Base-by-base conservation (phyloP, 2,797 vertebrate species). In the Fundulus diaphanus region DNA sequence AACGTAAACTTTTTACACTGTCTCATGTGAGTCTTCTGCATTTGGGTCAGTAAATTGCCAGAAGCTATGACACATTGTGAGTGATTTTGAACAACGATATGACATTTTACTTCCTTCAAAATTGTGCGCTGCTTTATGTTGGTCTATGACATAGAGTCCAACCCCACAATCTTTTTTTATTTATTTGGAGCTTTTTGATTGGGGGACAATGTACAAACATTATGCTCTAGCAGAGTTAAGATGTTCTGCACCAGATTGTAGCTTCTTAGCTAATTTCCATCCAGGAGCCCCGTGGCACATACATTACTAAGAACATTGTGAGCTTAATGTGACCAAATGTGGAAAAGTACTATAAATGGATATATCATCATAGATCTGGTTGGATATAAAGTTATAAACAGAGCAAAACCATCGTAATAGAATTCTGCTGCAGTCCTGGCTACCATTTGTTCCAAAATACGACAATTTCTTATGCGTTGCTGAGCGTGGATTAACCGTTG, bases 401-500 rank as follows among this genome's bases (percentile, higher is more conserved):
- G 76, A 74, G 84, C 57, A 59, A 77, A 82, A 69, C 31, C 70
- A 29, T 49, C 18, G 27, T 24, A 70, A 79, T 44, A 66, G 71
- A 83, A 68, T 67, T 82, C 12, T 79, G 71, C 24, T 22, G 51
- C 20, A 57, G 67, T 0, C 0, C 1, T 66, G 31, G 15, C 12
- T 74, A 2, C 51, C n/a, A 42, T 79, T 72, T 0, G 0, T 56
- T 74, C 35, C 66, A 59, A 82, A 78, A 79, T 63, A 52, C 51
- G 66, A 48, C 31, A 63, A 3, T 24, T 20, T 82, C 79, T 61
- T 67, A 59, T 77, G 78, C 49, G 74, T 72, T 54, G 29, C 68
- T 77, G 81, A 82, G 71, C 68, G 77, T 85, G 73, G 51, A 70
- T 37, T 49, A 48, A 49, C 70, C 67, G 40, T 73, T 82, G 7